A percentile compares a stretch with the other conserved stretches of the same genome.
Evolutionary conservation across 2,888 invertebrate genomes (phyloP).

Genomic region (Drosophila leonis): DNA sequence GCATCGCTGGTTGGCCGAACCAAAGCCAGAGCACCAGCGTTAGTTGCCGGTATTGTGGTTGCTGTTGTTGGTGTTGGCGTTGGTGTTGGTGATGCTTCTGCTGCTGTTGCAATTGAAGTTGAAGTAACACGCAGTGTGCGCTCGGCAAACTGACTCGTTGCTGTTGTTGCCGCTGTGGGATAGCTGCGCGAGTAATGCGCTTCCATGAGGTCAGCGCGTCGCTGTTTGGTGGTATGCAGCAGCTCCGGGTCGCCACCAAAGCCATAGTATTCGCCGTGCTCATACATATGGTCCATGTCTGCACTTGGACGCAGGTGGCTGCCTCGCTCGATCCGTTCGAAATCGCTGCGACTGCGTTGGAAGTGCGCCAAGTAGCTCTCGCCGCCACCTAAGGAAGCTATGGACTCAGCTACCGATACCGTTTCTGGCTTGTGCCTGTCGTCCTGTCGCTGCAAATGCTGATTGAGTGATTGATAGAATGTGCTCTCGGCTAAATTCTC

Average conservation of each 20-base stretch:
- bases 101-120: slow-evolving; percentile 23
- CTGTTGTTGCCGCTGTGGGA: slow-evolving; percentile 33
- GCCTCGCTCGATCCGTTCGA: slow-evolving; percentile 38
- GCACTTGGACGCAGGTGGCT: slow-evolving; percentile 28
- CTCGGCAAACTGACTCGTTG: background rate
- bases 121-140: background rate
- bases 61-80: slow-evolving; percentile 9
- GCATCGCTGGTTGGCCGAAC: slow-evolving; percentile 51
- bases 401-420: slow-evolving; percentile 9
- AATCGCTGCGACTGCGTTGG: slow-evolving; percentile 65
- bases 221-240: slow-evolving; percentile 49
- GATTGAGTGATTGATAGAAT: slow-evolving; percentile 83
- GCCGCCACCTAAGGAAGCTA: slow-evolving; percentile 63
- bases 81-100: slow-evolving; percentile 14
- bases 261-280: slow-evolving; percentile 63
- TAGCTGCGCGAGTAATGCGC: slow-evolving; percentile 57
- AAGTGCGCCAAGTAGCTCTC: slow-evolving; percentile 84
- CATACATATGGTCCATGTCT: slow-evolving; percentile 31
- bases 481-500: slow-evolving; percentile 82
- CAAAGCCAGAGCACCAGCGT: slow-evolving; percentile 38
- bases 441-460: slow-evolving; percentile 73
- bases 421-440: slow-evolving; percentile 33
- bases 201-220: slow-evolving; percentile 68
- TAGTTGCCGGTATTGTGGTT: slow-evolving; percentile 25
- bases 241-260: slow-evolving; percentile 43